Evolutionary conservation across 1,140 invertebrate genomes (phyloP), one percentile per base, ranked within the genome.

Genomic region (Lepidurus apus): DNA sequence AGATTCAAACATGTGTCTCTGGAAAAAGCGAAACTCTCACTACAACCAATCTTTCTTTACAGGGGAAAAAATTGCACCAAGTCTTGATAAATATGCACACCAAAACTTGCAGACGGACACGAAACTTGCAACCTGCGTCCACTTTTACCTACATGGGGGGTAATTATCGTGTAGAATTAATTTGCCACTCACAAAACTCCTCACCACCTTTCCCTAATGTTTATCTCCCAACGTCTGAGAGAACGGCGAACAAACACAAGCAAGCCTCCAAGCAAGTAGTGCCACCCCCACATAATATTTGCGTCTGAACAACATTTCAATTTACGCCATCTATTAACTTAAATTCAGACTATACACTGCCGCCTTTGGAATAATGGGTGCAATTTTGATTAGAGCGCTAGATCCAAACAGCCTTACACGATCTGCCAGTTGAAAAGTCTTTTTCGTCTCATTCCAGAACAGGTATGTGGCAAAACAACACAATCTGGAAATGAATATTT

Each of bases 141-240:
- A 21, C 9, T 9, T 65, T 65, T 65, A 65, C 21, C 17, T 65
- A 65, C 53, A 65, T 34, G 53, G 53, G 53, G 17, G 21, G 13
- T 65, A 17, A 21, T 21, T n/a, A 21, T 7, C 53, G 53, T n/a
- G 21, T 65, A 65, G 17, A 65, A 17, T 65, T 65, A 65, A 65
- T 65, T 17, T 13, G 21, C 53, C 53, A 65, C 53, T 21, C 21
- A 65, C 53, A 65, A 65, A 13, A 13, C 0, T 65, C 53, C 0
- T 13, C 53, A 65, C 34, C 53, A 65, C 53, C 53, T 65, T 65
- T n/a, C 53, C 53, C n/a, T n/a, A 65, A 13, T 65, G 53, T 65
- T 65, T 65, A 65, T 65, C 53, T n/a, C 17, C 53, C 21, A 65
- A 65, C n/a, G 53, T 65, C 53, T 65, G 53, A 65, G 13, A 34